Conservation (phyloP, 1,140 invertebrate genomes). For the Drosophila lacertosa region DNA sequence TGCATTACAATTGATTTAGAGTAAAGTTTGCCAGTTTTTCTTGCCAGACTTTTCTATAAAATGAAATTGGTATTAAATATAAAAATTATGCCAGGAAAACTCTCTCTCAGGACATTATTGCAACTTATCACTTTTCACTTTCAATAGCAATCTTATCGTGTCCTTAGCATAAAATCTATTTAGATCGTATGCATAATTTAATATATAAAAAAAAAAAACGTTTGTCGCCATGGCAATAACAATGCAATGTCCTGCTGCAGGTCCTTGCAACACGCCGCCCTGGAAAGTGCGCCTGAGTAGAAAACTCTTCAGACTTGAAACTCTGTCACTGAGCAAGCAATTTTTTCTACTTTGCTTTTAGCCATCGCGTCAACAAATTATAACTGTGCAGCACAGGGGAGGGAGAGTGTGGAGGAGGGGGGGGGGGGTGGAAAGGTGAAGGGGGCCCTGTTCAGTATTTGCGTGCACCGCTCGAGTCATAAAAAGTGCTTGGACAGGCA, state of each 20-base stretch:
- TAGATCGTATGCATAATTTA: slow-evolving; percentile 61
- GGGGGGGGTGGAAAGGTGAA: not conserved
- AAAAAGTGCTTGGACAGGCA: slow-evolving; percentile 38
- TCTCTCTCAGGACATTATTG: too few relatives aligned
- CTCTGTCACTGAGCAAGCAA: slow-evolving; percentile 30
- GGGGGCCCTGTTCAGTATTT: slow-evolving; percentile 33
- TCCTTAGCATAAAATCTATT: not conserved
- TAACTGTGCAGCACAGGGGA: slow-evolving; percentile 47
- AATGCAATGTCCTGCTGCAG: slow-evolving; percentile 9
- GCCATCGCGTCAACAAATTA: slow-evolving; percentile 57
- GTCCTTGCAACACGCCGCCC: not conserved
- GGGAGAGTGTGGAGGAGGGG: not conserved
- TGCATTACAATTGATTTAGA: too few relatives aligned
- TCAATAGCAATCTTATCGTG: slow-evolving; percentile 5
- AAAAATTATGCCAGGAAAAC: too few relatives aligned
- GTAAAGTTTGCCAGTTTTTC: too few relatives aligned
- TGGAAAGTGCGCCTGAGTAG: slow-evolving; percentile 40
- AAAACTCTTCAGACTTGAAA: slow-evolving; percentile 15
- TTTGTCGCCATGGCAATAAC: slow-evolving; percentile 49
- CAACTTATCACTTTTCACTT: not conserved
- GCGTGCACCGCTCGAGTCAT: slow-evolving; percentile 60
- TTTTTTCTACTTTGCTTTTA: slow-evolving; percentile 1
- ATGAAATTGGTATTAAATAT: too few relatives aligned
- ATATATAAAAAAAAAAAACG: slow-evolving; percentile 39
- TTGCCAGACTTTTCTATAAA: too few relatives aligned